Conservation (phyloP, 2,113 vertebrate genomes). For the Pyrgilauda ruficollis region DNA sequence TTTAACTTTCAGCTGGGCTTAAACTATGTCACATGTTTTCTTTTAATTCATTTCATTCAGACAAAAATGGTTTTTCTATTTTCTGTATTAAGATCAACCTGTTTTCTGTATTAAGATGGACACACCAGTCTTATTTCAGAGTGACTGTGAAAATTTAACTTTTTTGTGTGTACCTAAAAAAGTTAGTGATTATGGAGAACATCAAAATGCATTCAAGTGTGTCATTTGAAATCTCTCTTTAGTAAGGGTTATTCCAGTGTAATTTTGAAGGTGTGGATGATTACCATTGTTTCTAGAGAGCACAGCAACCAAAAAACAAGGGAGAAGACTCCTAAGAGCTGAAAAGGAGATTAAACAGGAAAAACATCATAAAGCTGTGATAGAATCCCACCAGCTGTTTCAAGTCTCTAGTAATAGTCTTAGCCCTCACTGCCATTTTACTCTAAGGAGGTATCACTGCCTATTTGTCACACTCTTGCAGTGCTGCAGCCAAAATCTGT, state of each 20-base stretch:
- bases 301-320: neutral
- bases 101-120: neutral
- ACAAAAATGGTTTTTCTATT: neutral
- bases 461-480: neutral
- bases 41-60: neutral
- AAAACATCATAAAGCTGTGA: neutral
- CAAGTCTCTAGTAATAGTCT: neutral
- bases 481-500: neutral
- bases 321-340: neutral
- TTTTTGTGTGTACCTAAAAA: neutral
- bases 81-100: neutral
- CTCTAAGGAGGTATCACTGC: neutral
- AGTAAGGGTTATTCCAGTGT: neutral
- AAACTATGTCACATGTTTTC: neutral
- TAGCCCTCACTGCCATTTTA: neutral
- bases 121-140: neutral
- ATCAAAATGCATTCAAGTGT: neutral
- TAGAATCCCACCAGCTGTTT: neutral
- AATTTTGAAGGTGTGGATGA: neutral
- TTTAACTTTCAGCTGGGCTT: neutral
- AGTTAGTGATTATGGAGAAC: neutral
- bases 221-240: neutral
- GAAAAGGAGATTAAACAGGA: neutral
- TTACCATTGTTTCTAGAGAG: neutral
- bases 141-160: neutral